Percentiles rank a stretch among this genome's conserved stretches.
Evolutionary conservation across 2,888 invertebrate species (phyloP).

Genomic region (Callimorpha dominula): DNA sequence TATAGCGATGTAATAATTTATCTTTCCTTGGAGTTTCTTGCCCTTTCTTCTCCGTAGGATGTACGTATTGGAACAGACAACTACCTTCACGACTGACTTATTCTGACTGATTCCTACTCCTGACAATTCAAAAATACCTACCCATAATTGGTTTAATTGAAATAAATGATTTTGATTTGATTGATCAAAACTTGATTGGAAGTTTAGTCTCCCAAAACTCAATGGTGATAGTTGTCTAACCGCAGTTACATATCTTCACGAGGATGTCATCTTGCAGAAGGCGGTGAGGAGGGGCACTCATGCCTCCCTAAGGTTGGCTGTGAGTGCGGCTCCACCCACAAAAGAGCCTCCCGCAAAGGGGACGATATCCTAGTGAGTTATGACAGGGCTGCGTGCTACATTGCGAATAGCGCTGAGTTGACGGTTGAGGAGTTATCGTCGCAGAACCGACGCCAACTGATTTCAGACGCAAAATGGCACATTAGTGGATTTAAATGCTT

Average conservation of each 20-base stretch:
- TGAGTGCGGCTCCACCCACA: not conserved
- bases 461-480: no score
- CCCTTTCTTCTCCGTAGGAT: no score
- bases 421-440: not conserved
- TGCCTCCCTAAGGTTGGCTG: not conserved
- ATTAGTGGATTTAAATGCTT: no score
- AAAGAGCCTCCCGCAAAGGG: not conserved
- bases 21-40: no score
- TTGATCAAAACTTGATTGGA: not conserved
- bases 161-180: not conserved
- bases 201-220: not conserved
- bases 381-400: not conserved
- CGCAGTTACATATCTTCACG: no score
- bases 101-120: not conserved
- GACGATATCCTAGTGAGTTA: not conserved
- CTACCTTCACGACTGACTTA: not conserved
- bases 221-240: not conserved
- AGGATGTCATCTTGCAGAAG: not conserved
- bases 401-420: not conserved
- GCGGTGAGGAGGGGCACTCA: not conserved
- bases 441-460: not conserved
- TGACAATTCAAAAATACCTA: not conserved
- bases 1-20: no score
- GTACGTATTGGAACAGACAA: not conserved
- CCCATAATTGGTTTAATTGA: no score